Base-by-base conservation (phyloP, 2,888 invertebrate species). In the Siphlonurus alternatus region DNA sequence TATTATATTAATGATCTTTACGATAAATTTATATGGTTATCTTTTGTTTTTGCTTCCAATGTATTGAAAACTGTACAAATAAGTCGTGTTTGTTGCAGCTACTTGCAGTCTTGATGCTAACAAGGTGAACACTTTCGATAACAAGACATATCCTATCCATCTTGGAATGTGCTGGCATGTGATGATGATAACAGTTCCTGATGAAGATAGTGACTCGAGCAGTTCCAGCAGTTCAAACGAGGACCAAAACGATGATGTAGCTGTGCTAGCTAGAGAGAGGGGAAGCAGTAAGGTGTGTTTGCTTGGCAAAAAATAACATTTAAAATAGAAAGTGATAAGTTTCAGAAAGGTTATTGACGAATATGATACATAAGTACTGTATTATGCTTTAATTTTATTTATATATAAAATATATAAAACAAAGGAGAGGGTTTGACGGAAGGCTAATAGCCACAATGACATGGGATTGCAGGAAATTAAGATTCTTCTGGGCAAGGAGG, bases 91-190 rank as follows among this genome's bases (percentile, higher is more conserved):
- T 54, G 66, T 75, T 74, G 66, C 74, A 86, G 86, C 80, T 61
- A 77, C 76, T 69, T 88, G 88, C 71, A 76, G 81, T 2, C 73
- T 88, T 56, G 86, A 87, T 68, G 76, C 78, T 25, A 78, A 74
- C 62, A 74, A 74, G 63, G 78, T 81, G 61, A 79, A 75, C 67
- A 87, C 87, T 1, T 87, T 87, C 74, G 86, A 87, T 75, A 81
- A 82, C 71, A 80, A 78, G 56, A 77, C 78, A 25, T 86, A 82
- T 72, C 76, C 81, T 15, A 77, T 83, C 68, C 73, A 77, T 25
- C 69, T 78, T 71, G 74, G 78, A 70, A 70, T 76, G 59, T 79
- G 80, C 38, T 86, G 86, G 85, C 82, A 86, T 69, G 81, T 84
- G 0, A 77, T 81, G 65, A 74, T 84, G 73, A 59, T 54, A 25